A percentile compares a stretch with the other conserved stretches of the same genome.
Evolutionary conservation across 2,797 vertebrate species (phyloP).

Genomic region (Thamnophis elegans): DNA sequence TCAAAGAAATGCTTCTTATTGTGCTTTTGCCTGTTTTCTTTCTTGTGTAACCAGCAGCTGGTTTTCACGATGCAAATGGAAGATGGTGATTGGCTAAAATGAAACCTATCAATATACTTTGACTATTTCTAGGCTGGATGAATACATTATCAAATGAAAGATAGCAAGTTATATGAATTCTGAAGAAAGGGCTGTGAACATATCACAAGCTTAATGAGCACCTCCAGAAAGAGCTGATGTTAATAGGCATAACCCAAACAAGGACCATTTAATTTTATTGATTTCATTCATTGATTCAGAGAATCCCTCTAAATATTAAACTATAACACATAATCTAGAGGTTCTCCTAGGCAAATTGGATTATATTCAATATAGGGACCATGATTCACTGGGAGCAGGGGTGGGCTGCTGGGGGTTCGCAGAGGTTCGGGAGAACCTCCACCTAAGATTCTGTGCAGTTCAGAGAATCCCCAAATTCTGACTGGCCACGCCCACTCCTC

Average conservation of each 20-base stretch:
- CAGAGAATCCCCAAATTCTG: too few species aligned
- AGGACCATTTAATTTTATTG: neutral
- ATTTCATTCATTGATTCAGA: neutral
- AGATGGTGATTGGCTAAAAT: neutral
- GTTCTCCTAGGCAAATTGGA: neutral
- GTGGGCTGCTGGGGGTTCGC: too few species aligned
- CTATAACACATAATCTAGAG: neutral
- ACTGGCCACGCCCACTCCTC: too few species aligned
- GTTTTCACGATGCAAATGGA: conserved; percentile 35
- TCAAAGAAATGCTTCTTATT: conserved; percentile 24
- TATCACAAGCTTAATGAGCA: neutral
- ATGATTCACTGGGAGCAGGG: neutral
- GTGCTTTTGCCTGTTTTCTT: conserved; percentile 60
- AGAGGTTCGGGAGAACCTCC: too few species aligned
- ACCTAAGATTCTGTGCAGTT: too few species aligned
- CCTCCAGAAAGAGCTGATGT: neutral
- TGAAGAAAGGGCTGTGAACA: neutral
- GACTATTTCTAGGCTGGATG: conserved; percentile 15
- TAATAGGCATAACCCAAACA: neutral
- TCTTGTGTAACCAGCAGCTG: conserved; percentile 54
- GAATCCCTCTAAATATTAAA: neutral
- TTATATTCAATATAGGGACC: neutral
- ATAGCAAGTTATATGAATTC: neutral
- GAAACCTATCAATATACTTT: conserved; percentile 25
- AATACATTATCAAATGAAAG: neutral